Evolutionary conservation across 2,113 vertebrate species (phyloP).

Genomic region (Leptobrachium leishanense): DNA sequence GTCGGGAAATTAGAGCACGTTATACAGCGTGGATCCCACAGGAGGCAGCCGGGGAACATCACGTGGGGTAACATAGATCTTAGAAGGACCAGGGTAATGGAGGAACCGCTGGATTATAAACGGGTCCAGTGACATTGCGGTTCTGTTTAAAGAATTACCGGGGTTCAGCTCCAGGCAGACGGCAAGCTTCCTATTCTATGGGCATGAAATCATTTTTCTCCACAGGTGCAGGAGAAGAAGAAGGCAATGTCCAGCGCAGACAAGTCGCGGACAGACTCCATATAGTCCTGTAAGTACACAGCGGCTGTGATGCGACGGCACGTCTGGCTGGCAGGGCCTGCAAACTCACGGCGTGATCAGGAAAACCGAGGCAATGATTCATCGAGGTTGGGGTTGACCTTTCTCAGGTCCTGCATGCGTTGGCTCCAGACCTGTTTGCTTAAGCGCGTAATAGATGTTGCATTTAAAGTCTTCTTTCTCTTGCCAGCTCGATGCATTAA

Average conservation of each 20-base stretch:
- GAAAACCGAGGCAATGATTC: conserved; percentile 24
- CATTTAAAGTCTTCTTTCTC: conserved; percentile 19
- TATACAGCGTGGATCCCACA: no score
- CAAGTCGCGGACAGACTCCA: conserved; percentile 1
- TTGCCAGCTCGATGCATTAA: conserved; percentile 29
- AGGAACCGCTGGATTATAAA: no score
- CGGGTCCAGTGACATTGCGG: no score
- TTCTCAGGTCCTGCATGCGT: conserved; percentile 4
- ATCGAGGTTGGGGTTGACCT: conserved; percentile 16
- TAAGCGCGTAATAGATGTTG: conserved; percentile 42
- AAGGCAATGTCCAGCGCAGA: conserved; percentile 17
- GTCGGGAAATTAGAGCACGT: not conserved
- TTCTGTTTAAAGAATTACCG: no score
- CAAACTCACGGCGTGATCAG: conserved; percentile 27
- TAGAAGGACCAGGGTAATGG: no score
- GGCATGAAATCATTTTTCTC: not conserved
- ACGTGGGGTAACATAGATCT: no score
- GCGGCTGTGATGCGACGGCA: not conserved
- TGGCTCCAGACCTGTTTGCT: conserved; percentile 37
- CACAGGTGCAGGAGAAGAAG: conserved; percentile 28
- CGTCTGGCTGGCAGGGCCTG: conserved; percentile 10
- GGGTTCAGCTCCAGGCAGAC: no score
- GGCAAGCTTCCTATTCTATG: no score
- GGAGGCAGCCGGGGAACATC: no score
- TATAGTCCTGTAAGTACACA: conserved; percentile 27